Evolutionary conservation across 2,797 vertebrate genomes (phyloP).

Genomic region (Cossypha niveicapilla): DNA sequence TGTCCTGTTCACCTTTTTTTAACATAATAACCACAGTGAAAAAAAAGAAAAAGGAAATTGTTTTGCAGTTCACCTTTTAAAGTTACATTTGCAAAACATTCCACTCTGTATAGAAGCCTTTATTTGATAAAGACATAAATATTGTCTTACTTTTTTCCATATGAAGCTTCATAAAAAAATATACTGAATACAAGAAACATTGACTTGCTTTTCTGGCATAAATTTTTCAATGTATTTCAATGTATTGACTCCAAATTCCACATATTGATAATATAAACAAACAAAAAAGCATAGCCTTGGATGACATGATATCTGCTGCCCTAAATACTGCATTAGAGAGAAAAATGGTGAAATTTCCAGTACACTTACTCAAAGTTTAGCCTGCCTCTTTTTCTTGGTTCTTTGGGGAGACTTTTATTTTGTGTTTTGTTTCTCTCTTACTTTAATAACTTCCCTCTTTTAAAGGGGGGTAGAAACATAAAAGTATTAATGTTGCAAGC

Average conservation of each 20-base stretch:
- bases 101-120: neutral
- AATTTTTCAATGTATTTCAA: neutral
- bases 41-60: constrained; percentile 61
- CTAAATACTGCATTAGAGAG: neutral
- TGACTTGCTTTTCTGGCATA: neutral
- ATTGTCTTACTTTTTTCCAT: neutral
- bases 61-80: constrained; percentile 46
- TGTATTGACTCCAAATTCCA: neutral
- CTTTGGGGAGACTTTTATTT: too few species aligned
- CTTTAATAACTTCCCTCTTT: neutral
- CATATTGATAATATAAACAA: neutral
- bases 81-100: neutral
- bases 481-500: neutral
- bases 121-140: neutral
- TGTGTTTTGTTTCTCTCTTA: neutral
- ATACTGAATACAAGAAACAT: neutral
- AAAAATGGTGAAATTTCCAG: neutral
- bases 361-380: neutral
- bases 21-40: constrained; percentile 56
- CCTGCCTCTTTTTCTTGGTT: neutral
- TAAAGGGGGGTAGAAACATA: neutral
- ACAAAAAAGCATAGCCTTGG: neutral
- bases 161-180: neutral
- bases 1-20: constrained; percentile 64
- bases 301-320: neutral